Conservation (phyloP, 2,113 vertebrate species). For the Neofelis nebulosa region DNA sequence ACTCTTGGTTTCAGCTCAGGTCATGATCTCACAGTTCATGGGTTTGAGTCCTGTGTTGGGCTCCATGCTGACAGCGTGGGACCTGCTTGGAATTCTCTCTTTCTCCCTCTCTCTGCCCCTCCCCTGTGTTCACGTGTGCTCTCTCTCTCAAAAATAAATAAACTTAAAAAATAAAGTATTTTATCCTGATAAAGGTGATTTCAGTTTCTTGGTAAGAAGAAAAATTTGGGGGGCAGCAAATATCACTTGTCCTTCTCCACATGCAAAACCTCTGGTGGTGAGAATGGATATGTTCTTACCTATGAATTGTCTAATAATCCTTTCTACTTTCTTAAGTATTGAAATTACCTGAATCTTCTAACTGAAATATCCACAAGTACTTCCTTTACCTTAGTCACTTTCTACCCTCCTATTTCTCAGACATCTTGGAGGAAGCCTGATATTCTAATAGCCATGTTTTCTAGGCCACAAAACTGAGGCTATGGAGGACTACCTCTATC, state of each 20-base stretch:
- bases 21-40: too few species aligned
- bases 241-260: constrained; percentile 68
- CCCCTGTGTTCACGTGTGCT: too few species aligned
- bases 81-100: too few species aligned
- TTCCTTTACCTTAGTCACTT: constrained; percentile 69
- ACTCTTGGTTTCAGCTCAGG: too few species aligned
- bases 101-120: too few species aligned
- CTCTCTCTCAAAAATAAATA: too few species aligned
- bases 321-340: constrained; percentile 66
- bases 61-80: too few species aligned
- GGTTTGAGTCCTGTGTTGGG: too few species aligned
- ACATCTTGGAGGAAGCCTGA: constrained; percentile 59
- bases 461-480: constrained; percentile 73
- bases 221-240: constrained; percentile 62
- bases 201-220: constrained; percentile 77
- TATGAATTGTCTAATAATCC: constrained; percentile 70
- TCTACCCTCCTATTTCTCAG: constrained; percentile 71
- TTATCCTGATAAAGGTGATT: constrained; percentile 53
- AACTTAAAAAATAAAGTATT: constrained; percentile 65
- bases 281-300: constrained; percentile 47
- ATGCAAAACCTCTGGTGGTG: constrained; percentile 72
- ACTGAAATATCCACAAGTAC: constrained; percentile 82
- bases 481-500: constrained; percentile 80
- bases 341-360: constrained; percentile 79
- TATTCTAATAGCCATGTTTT: constrained; percentile 75